phyloP scores from a whole-genome alignment of 2,888 invertebrate species.

The Nebria salina region DNA sequence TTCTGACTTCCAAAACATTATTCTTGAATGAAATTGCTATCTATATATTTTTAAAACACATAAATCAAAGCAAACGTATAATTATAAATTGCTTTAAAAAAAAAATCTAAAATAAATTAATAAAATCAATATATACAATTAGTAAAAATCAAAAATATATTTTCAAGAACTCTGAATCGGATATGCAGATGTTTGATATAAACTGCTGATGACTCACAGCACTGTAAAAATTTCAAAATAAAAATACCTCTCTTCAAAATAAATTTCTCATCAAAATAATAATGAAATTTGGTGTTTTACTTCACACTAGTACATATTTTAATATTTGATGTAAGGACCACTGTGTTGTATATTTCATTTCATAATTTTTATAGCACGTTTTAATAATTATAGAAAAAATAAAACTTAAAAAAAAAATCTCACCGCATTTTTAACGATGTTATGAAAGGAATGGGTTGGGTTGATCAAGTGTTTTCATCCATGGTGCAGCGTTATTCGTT shows the following conservation, averaged over 20 bases:
- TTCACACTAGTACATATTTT: conserved; percentile 16
- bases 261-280: conserved; percentile 2
- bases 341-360: conserved; percentile 8
- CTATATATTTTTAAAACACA: background rate
- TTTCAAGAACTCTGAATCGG: background rate
- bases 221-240: conserved; percentile 19
- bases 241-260: background rate
- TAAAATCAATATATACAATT: background rate
- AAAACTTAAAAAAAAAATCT: background rate
- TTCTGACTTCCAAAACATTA: background rate
- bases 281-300: conserved; percentile 22
- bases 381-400: conserved; percentile 8
- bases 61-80: background rate
- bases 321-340: background rate
- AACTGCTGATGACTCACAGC: conserved; percentile 16
- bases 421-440: conserved; percentile 47
- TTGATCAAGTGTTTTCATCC: conserved; percentile 59
- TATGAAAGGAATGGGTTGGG: conserved; percentile 77
- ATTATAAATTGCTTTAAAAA: background rate
- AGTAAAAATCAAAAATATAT: background rate
- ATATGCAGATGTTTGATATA: background rate
- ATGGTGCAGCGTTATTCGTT: conserved; percentile 58
- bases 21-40: background rate
- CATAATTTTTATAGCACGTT: conserved; percentile 20
- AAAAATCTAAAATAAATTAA: conserved; percentile 1